phyloP scores from a whole-genome alignment of 1,140 invertebrate species.

The Drosophila equinoxialis region DNA sequence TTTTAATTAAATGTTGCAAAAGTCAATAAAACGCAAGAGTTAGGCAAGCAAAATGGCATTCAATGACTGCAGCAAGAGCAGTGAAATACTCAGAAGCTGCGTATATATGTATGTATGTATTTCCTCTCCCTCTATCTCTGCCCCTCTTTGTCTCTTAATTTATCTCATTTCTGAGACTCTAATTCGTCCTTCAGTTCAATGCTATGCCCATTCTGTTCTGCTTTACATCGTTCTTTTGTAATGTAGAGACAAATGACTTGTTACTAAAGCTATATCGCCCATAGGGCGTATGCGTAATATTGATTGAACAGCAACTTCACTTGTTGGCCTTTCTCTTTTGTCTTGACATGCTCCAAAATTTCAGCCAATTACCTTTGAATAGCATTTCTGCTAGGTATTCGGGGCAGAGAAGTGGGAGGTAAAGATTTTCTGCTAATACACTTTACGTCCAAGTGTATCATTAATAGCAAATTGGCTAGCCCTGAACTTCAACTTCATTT shows the following conservation, averaged over 20 bases:
- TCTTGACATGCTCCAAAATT: slow-evolving; percentile 27
- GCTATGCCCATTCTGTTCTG: not conserved
- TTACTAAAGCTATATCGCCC: slow-evolving; percentile 8
- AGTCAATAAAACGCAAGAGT: not conserved
- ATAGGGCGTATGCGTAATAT: slow-evolving; percentile 53
- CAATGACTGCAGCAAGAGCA: not conserved
- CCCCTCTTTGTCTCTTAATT: not conserved
- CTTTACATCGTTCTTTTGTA: slow-evolving; percentile 31
- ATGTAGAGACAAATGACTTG: slow-evolving; percentile 44
- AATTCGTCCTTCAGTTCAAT: slow-evolving; percentile 13
- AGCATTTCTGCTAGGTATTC: not conserved
- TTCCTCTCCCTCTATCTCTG: not conserved
- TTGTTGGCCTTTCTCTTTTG: not conserved
- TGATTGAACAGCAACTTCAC: slow-evolving; percentile 36
- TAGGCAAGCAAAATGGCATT: not conserved
- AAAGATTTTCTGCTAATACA: not conserved
- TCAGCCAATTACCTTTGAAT: slow-evolving; percentile 35
- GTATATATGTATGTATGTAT: not conserved
- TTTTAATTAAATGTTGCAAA: slow-evolving; percentile 46
- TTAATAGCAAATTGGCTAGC: slow-evolving; percentile 7
- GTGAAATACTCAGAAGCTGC: slow-evolving; percentile 5
- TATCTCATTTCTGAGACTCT: slow-evolving; percentile 7
- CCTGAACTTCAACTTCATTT: slow-evolving; percentile 45
- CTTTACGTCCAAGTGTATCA: slow-evolving; percentile 15
- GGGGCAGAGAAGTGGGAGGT: not conserved